Conservation (phyloP, 1,140 invertebrate genomes). For the Chlorops oryzae region DNA sequence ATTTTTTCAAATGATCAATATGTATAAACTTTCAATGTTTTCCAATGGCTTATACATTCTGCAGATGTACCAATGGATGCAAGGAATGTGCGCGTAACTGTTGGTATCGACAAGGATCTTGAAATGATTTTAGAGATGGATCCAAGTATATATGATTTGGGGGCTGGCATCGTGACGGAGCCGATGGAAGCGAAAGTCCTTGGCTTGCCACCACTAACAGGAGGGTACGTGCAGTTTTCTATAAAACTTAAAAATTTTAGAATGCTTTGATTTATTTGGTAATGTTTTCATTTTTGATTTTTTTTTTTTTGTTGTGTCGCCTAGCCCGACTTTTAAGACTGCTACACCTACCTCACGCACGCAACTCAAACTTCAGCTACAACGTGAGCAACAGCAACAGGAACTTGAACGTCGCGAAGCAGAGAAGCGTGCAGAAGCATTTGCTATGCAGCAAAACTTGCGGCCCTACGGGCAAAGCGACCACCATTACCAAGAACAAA, state of each 20-base stretch:
- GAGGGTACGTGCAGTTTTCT: conserved; percentile 38
- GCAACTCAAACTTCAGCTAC: conserved; percentile 77
- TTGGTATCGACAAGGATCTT: conserved; percentile 57
- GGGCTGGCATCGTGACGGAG: conserved; percentile 24
- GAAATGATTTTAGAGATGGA: conserved; percentile 60
- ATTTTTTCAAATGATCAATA: neutral
- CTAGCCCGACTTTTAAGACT: conserved; percentile 77
- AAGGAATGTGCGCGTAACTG: conserved; percentile 50
- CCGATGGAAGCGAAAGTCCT: conserved; percentile 25
- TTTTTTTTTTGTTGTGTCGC: conserved; percentile 23
- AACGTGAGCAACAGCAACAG: conserved; percentile 72
- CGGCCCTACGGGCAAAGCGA: conserved; percentile 38
- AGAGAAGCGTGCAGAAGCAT: conserved; percentile 36
- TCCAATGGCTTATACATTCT: neutral
- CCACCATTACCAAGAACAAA: conserved; percentile 50
- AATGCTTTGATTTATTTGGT: neutral
- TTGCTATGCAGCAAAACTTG: conserved; percentile 10
- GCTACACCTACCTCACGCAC: conserved; percentile 73
- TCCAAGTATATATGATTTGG: conserved; percentile 56
- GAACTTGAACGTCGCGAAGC: conserved; percentile 59
- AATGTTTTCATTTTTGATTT: too few species aligned
- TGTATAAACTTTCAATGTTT: neutral
- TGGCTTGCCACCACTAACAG: conserved; percentile 42
- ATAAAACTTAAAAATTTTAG: neutral
- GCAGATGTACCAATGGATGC: conserved; percentile 6